A percentile compares a stretch with the other conserved stretches of the same genome.
phyloP scores from a whole-genome alignment of 2,888 invertebrate genomes.

The Rhamphomyia laevipes region DNA sequence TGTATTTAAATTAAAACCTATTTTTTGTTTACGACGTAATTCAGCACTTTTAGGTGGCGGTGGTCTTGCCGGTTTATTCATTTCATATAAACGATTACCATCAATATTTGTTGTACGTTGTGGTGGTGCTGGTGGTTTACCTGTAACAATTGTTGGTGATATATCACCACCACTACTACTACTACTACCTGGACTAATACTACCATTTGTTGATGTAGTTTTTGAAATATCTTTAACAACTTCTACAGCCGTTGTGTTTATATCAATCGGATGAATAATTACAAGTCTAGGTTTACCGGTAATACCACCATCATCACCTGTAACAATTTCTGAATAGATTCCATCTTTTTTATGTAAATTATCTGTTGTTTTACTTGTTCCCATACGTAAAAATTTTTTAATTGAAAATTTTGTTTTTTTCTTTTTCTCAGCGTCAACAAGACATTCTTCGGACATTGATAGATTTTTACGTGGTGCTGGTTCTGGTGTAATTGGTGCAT shows the following conservation, averaged over 20 bases:
- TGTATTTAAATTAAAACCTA: constrained; percentile 25
- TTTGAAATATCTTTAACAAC: constrained; percentile 54
- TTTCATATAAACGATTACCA: constrained; percentile 32
- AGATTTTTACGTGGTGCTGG: constrained; percentile 57
- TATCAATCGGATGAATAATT: constrained; percentile 78
- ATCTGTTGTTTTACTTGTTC: constrained; percentile 54
- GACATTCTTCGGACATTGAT: constrained; percentile 64
- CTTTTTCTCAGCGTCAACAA: constrained; percentile 39
- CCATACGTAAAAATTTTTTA: constrained; percentile 71
- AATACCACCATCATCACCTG: constrained; percentile 30
- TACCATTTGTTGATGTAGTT: constrained; percentile 17
- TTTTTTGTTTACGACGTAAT: constrained; percentile 47
- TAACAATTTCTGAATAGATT: constrained; percentile 38
- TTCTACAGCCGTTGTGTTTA: constrained; percentile 70
- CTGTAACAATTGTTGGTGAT: constrained; percentile 12
- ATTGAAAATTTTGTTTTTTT: constrained; percentile 70
- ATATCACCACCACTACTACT: background rate
- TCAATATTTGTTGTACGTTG: constrained; percentile 39
- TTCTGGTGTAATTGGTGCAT: constrained; percentile 44
- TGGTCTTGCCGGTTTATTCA: constrained; percentile 54
- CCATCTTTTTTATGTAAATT: constrained; percentile 32
- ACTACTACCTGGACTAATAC: background rate
- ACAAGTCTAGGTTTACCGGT: constrained; percentile 58
- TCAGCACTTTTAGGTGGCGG: constrained; percentile 62
- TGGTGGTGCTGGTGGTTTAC: constrained; percentile 68